Evolutionary conservation across 2,113 vertebrate species (phyloP).

Genomic region (Helogale parvula): DNA sequence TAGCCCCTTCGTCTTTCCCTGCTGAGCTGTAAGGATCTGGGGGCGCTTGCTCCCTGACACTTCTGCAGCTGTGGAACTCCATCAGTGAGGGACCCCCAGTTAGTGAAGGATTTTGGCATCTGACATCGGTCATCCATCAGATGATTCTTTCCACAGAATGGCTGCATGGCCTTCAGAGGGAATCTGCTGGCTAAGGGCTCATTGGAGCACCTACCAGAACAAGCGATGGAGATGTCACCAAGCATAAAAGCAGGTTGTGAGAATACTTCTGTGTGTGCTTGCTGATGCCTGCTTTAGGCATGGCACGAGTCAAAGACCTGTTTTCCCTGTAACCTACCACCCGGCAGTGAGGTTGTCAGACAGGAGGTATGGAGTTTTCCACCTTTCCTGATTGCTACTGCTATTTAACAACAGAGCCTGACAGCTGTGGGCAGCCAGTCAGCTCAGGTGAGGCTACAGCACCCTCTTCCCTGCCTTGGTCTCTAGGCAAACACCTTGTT

Average conservation of each 20-base stretch:
- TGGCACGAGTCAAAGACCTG: background rate
- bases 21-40: background rate
- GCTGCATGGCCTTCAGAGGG: background rate
- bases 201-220: background rate
- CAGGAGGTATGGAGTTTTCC: background rate
- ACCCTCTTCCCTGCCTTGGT: background rate
- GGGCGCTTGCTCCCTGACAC: background rate
- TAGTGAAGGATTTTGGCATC: background rate
- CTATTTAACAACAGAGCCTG: background rate
- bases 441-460: background rate
- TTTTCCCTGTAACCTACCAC: background rate
- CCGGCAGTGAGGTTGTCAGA: background rate
- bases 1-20: background rate
- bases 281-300: fast-evolving
- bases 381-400: background rate
- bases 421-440: background rate
- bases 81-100: background rate
- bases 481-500: background rate
- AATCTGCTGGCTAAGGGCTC: background rate
- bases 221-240: background rate
- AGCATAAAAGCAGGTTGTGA: background rate
- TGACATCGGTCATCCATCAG: background rate
- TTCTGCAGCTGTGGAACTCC: background rate
- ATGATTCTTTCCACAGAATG: background rate
- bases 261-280: background rate